These are phyloP conservation scores for Alviniconcha strummeri DNA, from an alignment of 2,888 invertebrate species.

Conservation along the genomic window DNA sequence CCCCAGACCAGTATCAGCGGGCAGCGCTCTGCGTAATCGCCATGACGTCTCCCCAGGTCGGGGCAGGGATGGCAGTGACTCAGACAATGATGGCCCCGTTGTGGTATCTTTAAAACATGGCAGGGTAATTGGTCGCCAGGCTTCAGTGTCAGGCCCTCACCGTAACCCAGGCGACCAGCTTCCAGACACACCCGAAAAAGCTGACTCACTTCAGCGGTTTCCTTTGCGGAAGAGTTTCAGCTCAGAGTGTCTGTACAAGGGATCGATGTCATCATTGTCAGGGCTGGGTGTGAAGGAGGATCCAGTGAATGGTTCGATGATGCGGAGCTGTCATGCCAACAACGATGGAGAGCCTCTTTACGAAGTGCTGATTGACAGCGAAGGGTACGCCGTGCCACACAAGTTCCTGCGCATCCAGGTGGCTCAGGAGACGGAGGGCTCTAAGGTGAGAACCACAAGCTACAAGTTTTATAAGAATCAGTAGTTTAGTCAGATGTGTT, in stretches of 20 bases:
- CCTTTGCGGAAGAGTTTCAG: conserved; percentile 60
- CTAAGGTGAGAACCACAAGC: not conserved
- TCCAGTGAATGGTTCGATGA: conserved; percentile 25
- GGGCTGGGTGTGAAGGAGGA: conserved; percentile 2
- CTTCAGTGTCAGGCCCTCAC: conserved; percentile 17
- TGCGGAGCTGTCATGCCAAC: conserved; percentile 40
- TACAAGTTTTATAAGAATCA: too few relatives aligned
- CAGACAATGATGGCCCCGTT: conserved; percentile 18
- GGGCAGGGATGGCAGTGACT: not conserved
- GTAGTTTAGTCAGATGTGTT: too few relatives aligned
- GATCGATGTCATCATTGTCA: conserved; percentile 27
- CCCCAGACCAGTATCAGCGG: conserved; percentile 40
- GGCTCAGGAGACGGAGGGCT: not conserved
- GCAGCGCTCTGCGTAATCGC: not conserved
- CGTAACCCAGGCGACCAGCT: conserved; percentile 39
- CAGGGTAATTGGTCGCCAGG: conserved; percentile 10
- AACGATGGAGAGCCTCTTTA: conserved; percentile 40
- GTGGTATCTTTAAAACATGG: conserved; percentile 19
- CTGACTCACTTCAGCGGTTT: conserved; percentile 33
- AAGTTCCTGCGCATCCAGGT: conserved; percentile 38
- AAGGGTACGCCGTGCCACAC: conserved; percentile 64
- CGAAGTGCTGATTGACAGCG: conserved; percentile 63
- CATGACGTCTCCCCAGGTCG: not conserved
- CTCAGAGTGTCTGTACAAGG: conserved; percentile 58
- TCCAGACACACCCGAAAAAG: conserved; percentile 29